Conservation (phyloP, 2,113 vertebrate genomes). For the Pleuronectes platessa region DNA sequence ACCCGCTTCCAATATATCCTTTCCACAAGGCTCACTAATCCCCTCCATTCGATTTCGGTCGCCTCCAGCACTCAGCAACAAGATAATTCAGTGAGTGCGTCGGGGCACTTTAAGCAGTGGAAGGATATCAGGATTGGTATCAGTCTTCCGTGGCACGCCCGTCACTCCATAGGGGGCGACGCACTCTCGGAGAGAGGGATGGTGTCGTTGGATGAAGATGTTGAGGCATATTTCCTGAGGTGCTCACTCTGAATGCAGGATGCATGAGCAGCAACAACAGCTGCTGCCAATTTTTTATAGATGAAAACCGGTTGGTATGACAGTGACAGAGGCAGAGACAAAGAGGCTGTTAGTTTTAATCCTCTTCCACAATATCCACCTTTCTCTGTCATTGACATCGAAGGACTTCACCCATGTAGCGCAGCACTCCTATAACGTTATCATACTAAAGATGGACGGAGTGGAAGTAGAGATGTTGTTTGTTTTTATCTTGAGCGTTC, state of each 20-base stretch:
- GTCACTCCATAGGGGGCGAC: constrained; percentile 10
- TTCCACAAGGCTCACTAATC: constrained; percentile 59
- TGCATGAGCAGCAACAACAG: constrained; percentile 20
- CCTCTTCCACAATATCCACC: not conserved
- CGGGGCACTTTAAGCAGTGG: constrained; percentile 29
- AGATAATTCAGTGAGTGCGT: constrained; percentile 35
- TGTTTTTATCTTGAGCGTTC: not conserved
- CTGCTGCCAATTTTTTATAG: constrained; percentile 17
- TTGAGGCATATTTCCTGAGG: constrained; percentile 29
- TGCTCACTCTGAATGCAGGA: constrained; percentile 47
- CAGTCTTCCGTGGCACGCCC: constrained; percentile 37
- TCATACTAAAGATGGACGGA: not conserved
- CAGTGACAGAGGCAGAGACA: constrained; percentile 9
- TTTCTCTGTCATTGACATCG: not conserved
- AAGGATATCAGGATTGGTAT: constrained; percentile 52
- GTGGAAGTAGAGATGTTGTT: not conserved
- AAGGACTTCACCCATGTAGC: not conserved
- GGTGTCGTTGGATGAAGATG: constrained; percentile 13
- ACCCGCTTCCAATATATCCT: constrained; percentile 57
- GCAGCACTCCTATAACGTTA: not conserved
- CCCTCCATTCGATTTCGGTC: constrained; percentile 39
- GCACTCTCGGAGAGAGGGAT: constrained; percentile 19
- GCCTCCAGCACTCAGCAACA: constrained; percentile 10
- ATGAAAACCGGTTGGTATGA: constrained; percentile 29
- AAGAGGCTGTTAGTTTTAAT: not conserved